Percentiles rank a stretch among this genome's conserved stretches.
phyloP scores from a whole-genome alignment of 1,140 invertebrate genomes.

The Drosophila mauritiana region DNA sequence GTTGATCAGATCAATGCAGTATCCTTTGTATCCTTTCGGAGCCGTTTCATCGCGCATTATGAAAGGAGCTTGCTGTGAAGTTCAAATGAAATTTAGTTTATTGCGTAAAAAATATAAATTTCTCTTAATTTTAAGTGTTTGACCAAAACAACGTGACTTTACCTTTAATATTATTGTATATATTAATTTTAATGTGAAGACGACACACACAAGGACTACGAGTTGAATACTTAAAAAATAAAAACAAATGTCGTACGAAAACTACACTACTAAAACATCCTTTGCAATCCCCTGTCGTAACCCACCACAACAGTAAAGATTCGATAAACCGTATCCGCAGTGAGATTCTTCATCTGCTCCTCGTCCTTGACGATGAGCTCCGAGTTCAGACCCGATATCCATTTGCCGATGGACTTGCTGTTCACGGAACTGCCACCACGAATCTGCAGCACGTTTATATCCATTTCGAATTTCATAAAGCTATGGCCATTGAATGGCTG shows the following conservation, averaged over 20 bases:
- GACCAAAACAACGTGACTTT: neutral
- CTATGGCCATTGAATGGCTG: constrained; percentile 88
- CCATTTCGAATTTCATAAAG: constrained; percentile 90
- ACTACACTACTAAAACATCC: neutral
- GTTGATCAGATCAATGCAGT: constrained; percentile 96
- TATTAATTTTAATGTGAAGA: too few relatives aligned
- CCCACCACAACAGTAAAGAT: constrained; percentile 91
- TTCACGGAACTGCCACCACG: constrained; percentile 88
- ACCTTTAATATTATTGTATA: neutral
- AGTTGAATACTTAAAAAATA: neutral
- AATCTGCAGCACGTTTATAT: constrained; percentile 88
- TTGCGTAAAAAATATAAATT: too few relatives aligned
- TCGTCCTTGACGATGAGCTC: constrained; percentile 87
- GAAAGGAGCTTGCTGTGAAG: constrained; percentile 92
- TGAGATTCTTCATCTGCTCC: constrained; percentile 89
- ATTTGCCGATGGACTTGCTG: constrained; percentile 87
- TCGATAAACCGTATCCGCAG: constrained; percentile 91
- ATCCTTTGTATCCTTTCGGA: constrained; percentile 92
- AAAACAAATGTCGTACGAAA: neutral
- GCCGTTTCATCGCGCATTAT: constrained; percentile 89
- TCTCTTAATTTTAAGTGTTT: neutral
- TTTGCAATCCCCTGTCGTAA: constrained; percentile 8
- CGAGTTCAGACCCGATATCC: constrained; percentile 89
- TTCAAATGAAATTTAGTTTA: neutral
- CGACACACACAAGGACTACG: neutral